phyloP scores from a whole-genome alignment of 2,113 vertebrate species.

The Atlantisia rogersi region DNA sequence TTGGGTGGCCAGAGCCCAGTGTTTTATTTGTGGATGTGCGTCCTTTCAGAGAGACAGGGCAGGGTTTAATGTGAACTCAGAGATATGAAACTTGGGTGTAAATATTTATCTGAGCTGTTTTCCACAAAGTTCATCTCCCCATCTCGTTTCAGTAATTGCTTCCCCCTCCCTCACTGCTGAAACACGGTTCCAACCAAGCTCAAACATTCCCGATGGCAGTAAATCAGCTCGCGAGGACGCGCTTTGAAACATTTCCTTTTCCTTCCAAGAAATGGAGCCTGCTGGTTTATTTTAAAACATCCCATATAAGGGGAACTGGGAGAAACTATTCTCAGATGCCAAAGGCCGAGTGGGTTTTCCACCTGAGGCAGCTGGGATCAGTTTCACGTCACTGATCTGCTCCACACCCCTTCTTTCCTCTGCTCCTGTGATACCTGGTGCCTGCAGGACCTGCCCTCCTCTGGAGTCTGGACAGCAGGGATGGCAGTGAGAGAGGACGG shows the following conservation, averaged over 20 bases:
- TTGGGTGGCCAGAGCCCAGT: not conserved
- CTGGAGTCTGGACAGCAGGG: not conserved
- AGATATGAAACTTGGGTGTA: not conserved
- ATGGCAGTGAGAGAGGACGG: not conserved
- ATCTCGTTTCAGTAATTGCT: not conserved
- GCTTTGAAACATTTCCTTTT: conserved; percentile 23
- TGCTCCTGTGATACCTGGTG: not conserved
- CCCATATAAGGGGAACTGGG: not conserved
- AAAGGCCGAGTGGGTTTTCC: not conserved
- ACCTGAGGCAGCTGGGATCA: not conserved
- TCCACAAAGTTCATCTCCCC: not conserved
- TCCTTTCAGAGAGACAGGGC: not conserved
- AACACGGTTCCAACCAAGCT: not conserved
- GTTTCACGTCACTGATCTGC: not conserved
- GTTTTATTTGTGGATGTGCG: not conserved
- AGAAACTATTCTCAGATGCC: not conserved
- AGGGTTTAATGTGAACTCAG: not conserved
- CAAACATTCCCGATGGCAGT: not conserved
- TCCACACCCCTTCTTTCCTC: not conserved
- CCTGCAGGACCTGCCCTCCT: not conserved
- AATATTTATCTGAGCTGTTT: conserved; percentile 33
- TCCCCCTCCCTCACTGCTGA: not conserved
- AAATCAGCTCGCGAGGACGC: conserved; percentile 31
- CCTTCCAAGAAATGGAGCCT: conserved; percentile 35
- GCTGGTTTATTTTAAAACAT: conserved; percentile 28